phyloP scores from a whole-genome alignment of 2,797 vertebrate genomes.

The Tolypeutes matacus region DNA sequence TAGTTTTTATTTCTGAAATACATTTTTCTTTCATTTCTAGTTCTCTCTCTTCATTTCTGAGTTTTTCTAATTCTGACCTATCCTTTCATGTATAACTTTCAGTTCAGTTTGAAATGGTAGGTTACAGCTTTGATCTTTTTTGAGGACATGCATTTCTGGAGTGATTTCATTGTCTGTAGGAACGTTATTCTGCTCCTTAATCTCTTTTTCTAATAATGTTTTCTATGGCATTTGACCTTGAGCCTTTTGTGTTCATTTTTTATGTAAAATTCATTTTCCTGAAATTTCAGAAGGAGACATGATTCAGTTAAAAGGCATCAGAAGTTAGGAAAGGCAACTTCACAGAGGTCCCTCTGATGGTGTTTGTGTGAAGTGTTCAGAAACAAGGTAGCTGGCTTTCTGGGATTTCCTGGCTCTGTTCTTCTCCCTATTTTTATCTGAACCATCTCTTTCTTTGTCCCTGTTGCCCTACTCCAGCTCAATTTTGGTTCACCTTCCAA shows the following conservation, averaged over 20 bases:
- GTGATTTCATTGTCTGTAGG: background rate
- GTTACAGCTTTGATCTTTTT: background rate
- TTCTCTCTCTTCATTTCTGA: background rate
- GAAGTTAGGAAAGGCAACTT: constrained; percentile 20
- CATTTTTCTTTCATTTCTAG: background rate
- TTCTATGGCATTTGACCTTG: background rate
- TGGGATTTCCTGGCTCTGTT: background rate
- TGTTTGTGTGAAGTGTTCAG: background rate
- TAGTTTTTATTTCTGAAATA: constrained; percentile 31
- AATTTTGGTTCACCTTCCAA: background rate
- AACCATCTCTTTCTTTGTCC: constrained; percentile 32
- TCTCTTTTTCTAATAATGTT: constrained; percentile 13
- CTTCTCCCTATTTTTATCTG: background rate
- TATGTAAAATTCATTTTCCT: constrained; percentile 37
- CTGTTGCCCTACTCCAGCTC: background rate
- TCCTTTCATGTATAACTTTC: background rate
- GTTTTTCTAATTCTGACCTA: background rate
- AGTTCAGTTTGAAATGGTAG: constrained; percentile 11
- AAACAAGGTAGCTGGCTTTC: background rate
- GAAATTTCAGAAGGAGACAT: background rate
- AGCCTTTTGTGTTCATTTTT: constrained; percentile 16
- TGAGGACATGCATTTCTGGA: background rate
- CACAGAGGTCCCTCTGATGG: background rate
- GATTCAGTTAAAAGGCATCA: background rate
- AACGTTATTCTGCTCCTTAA: background rate